Evolutionary conservation across 2,113 vertebrate genomes (phyloP).

Genomic region (Tauraco erythrolophus): DNA sequence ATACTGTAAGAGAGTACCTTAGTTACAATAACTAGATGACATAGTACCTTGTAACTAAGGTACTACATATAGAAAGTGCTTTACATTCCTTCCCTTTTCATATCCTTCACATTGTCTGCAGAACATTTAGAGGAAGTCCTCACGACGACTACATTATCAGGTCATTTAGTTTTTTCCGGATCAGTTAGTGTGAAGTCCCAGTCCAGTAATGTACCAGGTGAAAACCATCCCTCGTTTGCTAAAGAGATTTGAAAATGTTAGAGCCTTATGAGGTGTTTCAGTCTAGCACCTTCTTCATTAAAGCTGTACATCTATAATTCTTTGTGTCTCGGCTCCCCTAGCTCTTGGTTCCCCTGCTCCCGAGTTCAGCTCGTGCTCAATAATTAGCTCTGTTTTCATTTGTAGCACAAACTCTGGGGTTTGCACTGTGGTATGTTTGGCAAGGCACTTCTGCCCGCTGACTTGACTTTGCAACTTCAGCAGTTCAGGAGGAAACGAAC

Average conservation of each 20-base stretch:
- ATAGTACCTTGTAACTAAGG: neutral
- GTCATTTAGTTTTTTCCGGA: neutral
- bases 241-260: neutral
- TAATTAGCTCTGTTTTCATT: neutral
- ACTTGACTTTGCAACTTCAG: neutral
- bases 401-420: neutral
- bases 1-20: neutral
- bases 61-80: neutral
- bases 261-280: neutral
- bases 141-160: neutral
- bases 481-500: neutral
- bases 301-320: rapidly evolving
- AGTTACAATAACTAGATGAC: too few relatives aligned
- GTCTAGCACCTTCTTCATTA: neutral
- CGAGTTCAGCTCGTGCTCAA: rapidly evolving
- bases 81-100: neutral
- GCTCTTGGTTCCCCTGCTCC: neutral
- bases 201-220: neutral
- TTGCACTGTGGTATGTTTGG: neutral
- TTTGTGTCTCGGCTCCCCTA: neutral
- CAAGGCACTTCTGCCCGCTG: neutral
- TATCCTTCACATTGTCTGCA: neutral
- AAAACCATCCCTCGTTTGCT: neutral
- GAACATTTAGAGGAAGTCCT: neutral
- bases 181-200: neutral